phyloP scores from a whole-genome alignment of 2,888 invertebrate species.

The Stenolophus ochropezus region DNA sequence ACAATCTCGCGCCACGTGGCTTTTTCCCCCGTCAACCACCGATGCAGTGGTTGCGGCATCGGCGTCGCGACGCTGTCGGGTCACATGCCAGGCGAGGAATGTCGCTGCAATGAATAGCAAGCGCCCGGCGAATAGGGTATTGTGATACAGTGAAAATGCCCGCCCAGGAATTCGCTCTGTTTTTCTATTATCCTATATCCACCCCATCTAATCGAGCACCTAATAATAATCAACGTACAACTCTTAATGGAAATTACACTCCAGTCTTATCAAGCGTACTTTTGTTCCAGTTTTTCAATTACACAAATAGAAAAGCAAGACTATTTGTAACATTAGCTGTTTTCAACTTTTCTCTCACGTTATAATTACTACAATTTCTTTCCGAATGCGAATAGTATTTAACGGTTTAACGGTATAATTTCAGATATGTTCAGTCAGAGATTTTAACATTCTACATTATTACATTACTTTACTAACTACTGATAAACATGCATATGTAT shows the following conservation, averaged over 20 bases:
- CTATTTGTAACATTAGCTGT: background rate
- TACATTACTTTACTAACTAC: too few relatives aligned
- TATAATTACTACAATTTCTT: too few relatives aligned
- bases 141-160: slow-evolving; percentile 53
- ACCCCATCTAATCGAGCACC: background rate
- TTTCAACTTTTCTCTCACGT: too few relatives aligned
- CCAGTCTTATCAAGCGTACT: background rate
- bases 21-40: slow-evolving; percentile 12
- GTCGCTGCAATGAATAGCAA: slow-evolving; percentile 54
- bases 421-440: too few relatives aligned
- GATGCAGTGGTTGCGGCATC: slow-evolving; percentile 30
- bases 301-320: background rate
- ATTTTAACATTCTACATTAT: too few relatives aligned
- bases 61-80: slow-evolving; percentile 5
- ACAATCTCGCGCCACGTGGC: slow-evolving; percentile 27
- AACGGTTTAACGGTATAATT: too few relatives aligned
- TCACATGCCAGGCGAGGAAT: slow-evolving; percentile 51
- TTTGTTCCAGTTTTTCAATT: background rate
- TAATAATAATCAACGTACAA: background rate
- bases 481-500: too few relatives aligned
- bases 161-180: slow-evolving; percentile 13
- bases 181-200: slow-evolving; percentile 41
- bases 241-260: background rate
- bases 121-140: slow-evolving; percentile 20
- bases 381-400: too few relatives aligned